These are phyloP conservation scores for Cylindroiulus punctatus DNA, from an alignment of 2,888 invertebrate species.

Conservation along the genomic window DNA sequence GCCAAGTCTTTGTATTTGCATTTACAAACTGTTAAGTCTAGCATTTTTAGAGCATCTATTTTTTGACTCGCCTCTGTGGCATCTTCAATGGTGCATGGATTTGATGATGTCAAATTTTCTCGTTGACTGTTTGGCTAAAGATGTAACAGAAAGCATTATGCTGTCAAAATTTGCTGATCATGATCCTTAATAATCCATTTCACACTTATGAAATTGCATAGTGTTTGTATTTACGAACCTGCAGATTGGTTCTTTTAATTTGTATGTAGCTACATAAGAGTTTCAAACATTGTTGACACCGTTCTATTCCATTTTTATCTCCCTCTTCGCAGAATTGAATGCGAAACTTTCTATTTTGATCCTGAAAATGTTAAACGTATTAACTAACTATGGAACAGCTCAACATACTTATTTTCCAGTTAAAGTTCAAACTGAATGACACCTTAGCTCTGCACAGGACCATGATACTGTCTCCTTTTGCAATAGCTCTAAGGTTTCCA, in stretches of 20 bases:
- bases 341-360: constrained; percentile 45
- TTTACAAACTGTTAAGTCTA: too few relatives aligned
- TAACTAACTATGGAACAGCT: too few relatives aligned
- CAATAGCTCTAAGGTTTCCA: constrained; percentile 37
- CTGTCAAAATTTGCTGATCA: too few relatives aligned
- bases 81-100: too few relatives aligned
- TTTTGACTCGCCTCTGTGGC: too few relatives aligned
- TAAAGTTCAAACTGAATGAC: not conserved
- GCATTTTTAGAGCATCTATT: too few relatives aligned
- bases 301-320: constrained; percentile 42
- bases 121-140: not conserved
- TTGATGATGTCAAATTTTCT: too few relatives aligned
- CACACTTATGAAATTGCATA: not conserved
- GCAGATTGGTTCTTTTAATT: not conserved
- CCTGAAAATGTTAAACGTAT: too few relatives aligned
- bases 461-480: constrained; percentile 55
- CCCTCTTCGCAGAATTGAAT: constrained; percentile 31
- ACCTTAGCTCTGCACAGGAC: constrained; percentile 28
- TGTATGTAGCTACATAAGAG: not conserved
- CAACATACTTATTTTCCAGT: too few relatives aligned
- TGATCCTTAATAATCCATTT: too few relatives aligned
- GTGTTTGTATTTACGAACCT: not conserved
- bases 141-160: not conserved
- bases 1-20: too few relatives aligned
- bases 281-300: constrained; percentile 30